Evolutionary conservation across 2,113 vertebrate genomes (phyloP), one percentile per base, ranked within the genome.

Genomic region (Neolamprologus sp.): DNA sequence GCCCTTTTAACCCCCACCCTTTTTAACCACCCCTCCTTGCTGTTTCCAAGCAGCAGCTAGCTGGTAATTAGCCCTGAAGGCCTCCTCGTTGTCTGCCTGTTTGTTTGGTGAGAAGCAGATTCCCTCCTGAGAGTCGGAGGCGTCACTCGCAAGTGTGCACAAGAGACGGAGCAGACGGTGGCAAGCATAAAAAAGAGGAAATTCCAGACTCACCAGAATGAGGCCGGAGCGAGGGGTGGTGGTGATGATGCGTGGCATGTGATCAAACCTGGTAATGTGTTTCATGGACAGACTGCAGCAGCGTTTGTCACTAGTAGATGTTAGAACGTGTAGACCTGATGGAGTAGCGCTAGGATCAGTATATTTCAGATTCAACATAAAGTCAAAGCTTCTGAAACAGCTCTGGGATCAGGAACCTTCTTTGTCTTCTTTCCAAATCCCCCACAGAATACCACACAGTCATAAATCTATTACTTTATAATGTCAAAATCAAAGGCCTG

Each of bases 51-150:
- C 65, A 49, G 81, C 55, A 82, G 75, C 84, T 87, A 90, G 87
- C 84, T 87, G 84, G 88, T 92, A 91, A 96, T 95, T 93, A 94
- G 89, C 91, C 95, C 87, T 37, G 45, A 86, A 94, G 92, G 90
- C 87, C 57, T 65, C 42, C 83, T 80, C 42, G 63, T 88, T 87
- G 90, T 92, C 91, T 94, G 92, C 68, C 75, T 81, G 87, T 93
- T 93, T 96, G 91, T 95, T 95, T 94, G 57, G 79, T 14, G 26
- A 11, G 65, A n/a, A 85, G 58, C 68, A 81, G 78, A 85, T 85
- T 86, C 82, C 91, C 94, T 90, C 85, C 81, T 53, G 87, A 85
- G 90, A 91, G 83, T 65, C 33, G 4, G 79, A 82, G 89, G 88
- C n/a, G 57, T 87, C 85, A 2, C 60, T 88, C 49, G 45, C 82